phyloP scores from a whole-genome alignment of 2,113 vertebrate species.

The Ramphastos sulfuratus region DNA sequence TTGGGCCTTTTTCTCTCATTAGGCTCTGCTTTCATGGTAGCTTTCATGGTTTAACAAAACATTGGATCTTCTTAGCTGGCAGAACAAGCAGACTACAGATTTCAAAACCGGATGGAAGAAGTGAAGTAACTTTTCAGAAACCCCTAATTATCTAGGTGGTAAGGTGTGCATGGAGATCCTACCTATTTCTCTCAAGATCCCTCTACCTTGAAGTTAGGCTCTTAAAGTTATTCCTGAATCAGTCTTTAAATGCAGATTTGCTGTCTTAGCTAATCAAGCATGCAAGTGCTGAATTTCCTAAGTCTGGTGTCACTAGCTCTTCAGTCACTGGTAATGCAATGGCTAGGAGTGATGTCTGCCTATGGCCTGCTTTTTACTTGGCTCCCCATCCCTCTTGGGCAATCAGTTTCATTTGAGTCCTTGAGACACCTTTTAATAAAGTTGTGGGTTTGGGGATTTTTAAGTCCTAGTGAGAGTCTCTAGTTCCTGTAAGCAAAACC shows the following conservation, averaged over 20 bases:
- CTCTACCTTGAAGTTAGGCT: background rate
- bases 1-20: background rate
- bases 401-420: background rate
- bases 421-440: conserved; percentile 10
- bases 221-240: conserved; percentile 12
- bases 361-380: background rate
- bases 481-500: background rate
- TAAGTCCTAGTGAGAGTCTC: background rate
- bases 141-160: conserved; percentile 1
- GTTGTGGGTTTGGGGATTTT: background rate
- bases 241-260: conserved; percentile 43
- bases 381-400: background rate
- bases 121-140: background rate
- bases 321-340: background rate
- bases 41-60: background rate
- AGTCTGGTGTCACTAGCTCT: background rate
- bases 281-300: background rate
- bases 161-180: background rate
- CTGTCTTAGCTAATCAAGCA: conserved; percentile 42
- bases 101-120: background rate
- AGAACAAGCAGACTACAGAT: background rate
- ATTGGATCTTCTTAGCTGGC: background rate
- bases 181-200: background rate
- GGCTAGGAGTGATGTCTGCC: background rate
- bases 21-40: background rate